Percentiles rank a stretch among this genome's conserved stretches.
Conservation (phyloP, 1,140 invertebrate species). For the Chironomus striatipennis region DNA sequence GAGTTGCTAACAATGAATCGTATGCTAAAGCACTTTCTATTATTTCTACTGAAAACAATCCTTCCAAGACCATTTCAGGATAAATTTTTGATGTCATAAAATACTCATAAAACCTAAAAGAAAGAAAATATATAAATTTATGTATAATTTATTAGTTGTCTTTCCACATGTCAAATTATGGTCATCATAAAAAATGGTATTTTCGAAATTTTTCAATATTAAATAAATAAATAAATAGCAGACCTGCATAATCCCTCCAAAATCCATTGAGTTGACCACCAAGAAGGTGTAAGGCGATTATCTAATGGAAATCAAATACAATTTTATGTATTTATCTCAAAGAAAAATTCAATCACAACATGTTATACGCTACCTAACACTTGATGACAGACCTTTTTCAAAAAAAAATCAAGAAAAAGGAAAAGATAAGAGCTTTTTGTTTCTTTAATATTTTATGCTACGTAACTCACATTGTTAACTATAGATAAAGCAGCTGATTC, state of each 20-base stretch:
- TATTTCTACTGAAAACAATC: neutral
- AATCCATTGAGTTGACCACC: neutral
- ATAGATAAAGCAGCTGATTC: neutral
- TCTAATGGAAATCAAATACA: neutral
- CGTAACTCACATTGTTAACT: neutral
- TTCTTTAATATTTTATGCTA: neutral
- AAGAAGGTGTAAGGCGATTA: neutral
- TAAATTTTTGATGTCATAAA: neutral
- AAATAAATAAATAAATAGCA: neutral
- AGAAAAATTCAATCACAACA: neutral
- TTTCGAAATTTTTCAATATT: too few species aligned
- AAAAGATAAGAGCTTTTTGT: neutral
- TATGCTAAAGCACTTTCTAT: neutral
- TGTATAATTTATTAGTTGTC: neutral
- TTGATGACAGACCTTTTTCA: neutral
- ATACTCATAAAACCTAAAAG: constrained; percentile 14
- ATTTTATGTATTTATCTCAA: neutral
- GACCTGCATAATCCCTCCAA: neutral
- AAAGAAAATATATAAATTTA: neutral
- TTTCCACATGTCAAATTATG: too few species aligned
- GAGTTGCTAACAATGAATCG: neutral
- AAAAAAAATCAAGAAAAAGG: neutral
- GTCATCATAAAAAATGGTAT: too few species aligned
- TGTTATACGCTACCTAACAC: neutral
- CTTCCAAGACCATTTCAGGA: neutral